Conservation (phyloP, 2,888 invertebrate species). For the Augiades crinisus region DNA sequence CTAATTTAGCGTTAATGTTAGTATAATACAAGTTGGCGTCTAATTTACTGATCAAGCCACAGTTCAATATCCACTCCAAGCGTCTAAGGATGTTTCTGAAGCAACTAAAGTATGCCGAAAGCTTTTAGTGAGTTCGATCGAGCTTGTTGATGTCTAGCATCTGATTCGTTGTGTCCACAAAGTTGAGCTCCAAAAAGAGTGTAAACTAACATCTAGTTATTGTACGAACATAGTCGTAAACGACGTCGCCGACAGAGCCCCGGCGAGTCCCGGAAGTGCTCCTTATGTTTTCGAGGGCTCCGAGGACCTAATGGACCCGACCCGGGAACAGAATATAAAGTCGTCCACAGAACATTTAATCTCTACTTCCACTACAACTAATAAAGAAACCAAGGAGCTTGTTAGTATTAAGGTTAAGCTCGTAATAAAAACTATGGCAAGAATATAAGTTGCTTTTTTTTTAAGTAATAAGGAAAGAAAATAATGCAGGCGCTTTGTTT, state of each 20-base stretch:
- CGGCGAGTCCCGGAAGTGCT: conserved; percentile 20
- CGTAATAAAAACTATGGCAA: too few relatives aligned
- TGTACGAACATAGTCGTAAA: conserved; percentile 28
- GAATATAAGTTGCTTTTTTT: too few relatives aligned
- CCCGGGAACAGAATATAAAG: conserved; percentile 21
- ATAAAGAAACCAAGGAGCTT: not conserved
- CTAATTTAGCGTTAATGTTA: conserved; percentile 16
- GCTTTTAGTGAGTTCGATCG: conserved; percentile 19
- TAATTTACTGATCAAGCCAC: conserved; percentile 18
- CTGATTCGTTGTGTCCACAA: conserved; percentile 25
- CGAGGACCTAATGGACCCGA: conserved; percentile 23
- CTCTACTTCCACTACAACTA: conserved; percentile 3
- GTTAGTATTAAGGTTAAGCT: conserved; percentile 15
- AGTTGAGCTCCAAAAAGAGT: conserved; percentile 27
- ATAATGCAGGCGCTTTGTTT: too few relatives aligned
- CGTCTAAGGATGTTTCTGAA: conserved; percentile 20
- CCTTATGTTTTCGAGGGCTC: conserved; percentile 20
- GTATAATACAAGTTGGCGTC: conserved; percentile 12
- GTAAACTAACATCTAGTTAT: conserved; percentile 28
- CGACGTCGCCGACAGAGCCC: conserved; percentile 24
- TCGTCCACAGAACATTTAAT: conserved; percentile 9
- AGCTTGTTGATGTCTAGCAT: conserved; percentile 21
- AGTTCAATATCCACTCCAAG: conserved; percentile 11
- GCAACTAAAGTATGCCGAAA: conserved; percentile 16
- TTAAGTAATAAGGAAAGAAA: too few relatives aligned